Evolutionary conservation across 2,888 invertebrate genomes (phyloP), one percentile per base, ranked within the genome.

Genomic region (Hirtodrosophila cameraria): DNA sequence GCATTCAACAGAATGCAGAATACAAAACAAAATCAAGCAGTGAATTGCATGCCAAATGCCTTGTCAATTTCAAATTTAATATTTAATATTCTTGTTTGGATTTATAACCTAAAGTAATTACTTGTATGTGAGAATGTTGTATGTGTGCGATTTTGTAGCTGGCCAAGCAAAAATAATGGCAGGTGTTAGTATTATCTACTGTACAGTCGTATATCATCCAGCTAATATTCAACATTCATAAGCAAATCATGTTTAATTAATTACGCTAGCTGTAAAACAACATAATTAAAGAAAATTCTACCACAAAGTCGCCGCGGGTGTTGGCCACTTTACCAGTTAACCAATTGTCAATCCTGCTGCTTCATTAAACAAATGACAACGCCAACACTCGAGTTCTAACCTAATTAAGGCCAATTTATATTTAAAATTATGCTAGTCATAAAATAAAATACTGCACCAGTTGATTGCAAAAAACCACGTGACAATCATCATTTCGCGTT

Each of bases 181-280:
- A 65, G 54, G 57, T 68, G 54, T 31, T 55, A 5, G 11, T 65
- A 49, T 55, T 73, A 69, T 45, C 46, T 28, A 18, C 9, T 58
- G 45, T 46, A 64, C 39, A 33, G 49, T 33, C 45, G 27, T 64
- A 55, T 62, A 41, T 77, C 46, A 49, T 42, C 27, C 23, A 16
- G 13, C 30, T 45, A 38, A 31, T 28, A 28, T 42, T 65, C 31
- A 58, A 63, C 68, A 65, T 71, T 59, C 70, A 74, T 74, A 55
- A 55, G 69, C 57, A 70, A 82, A 74, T 78, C 79, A 85, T 83
- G 82, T 78, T 74, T 66, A 81, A 86, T 83, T 81, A 82, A 86
- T 82, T 76, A 67, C 74, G 39, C 41, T 67, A 54, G 70, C 66
- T 69, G 73, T 82, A 60, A 76, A 86, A 83, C 87, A 83, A 79